Base-by-base conservation (phyloP, 2,888 invertebrate genomes). In the Lypha dubia region DNA sequence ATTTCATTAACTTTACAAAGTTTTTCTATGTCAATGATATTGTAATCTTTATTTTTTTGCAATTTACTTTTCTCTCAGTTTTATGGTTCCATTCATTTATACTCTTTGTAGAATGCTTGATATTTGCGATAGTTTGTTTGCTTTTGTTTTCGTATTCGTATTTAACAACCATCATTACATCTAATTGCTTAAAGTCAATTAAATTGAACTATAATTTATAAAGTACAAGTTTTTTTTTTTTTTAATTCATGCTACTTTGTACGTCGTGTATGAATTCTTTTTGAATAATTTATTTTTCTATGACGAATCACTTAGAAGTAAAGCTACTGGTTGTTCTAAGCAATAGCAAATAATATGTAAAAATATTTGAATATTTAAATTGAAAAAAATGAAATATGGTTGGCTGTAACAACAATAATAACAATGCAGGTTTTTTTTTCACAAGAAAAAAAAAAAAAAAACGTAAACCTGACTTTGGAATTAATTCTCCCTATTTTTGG, bases 121-220 rank as follows among this genome's bases (percentile, higher is more conserved):
- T 28, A 28, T 28, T 28, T 28, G 28, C 28, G 28, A 28, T 28
- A 53, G 8, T 67, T 35, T 46, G 56, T 11, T 65, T 3, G 53
- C 56, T 20, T 67, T 44, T 15, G 56, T 20, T 67, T 44, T 15
- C 3, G 15, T 44, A 4, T 41, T 46, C 15, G 17, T 22, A 41
- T 44, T 56, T 24, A 58, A 67, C 76, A 76, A 38, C 38, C 41
- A 51, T 81, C 41, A 60, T 65, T 76, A 60, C 62, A 73, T 49
- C 41, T 77, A 84, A 84, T 84, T 84, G 81, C 80, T 60, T 63
- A 38, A 58, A 84, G 84, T 84, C 84, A 84, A 84, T 81, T 84
- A 77, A 84, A 84, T 84, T 84, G 84, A 84, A 84, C 84, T 81
- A 74, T 81, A 84, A 84, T 81, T 84, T 84, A 84, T 81, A 81